A percentile compares a stretch with the other conserved stretches of the same genome.
Evolutionary conservation across 1,140 invertebrate genomes (phyloP).

Genomic region (Subanguina moxae): DNA sequence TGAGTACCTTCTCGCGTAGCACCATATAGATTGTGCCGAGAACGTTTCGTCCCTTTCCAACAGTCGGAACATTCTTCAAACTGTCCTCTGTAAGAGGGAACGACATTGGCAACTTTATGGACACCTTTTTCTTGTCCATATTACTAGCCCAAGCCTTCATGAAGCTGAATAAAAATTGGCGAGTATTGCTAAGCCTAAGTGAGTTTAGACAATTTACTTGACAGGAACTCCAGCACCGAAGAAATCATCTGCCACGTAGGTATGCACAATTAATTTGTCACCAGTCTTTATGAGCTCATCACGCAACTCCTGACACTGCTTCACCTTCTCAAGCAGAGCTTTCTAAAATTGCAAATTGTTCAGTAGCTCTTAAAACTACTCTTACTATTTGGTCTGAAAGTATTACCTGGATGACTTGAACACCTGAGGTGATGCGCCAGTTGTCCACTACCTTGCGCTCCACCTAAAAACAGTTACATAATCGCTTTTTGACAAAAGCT

Average conservation of each 20-base stretch:
- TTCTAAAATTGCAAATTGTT: constrained; percentile 18
- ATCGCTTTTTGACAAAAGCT: background rate
- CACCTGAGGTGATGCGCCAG: constrained; percentile 35
- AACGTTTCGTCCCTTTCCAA: constrained; percentile 48
- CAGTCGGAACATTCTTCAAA: constrained; percentile 36
- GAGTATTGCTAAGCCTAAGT: constrained; percentile 7
- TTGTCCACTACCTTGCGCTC: constrained; percentile 31
- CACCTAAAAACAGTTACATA: constrained; percentile 40
- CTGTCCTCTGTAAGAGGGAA: constrained; percentile 43
- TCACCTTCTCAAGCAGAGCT: constrained; percentile 41
- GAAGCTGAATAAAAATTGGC: background rate
- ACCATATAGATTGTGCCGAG: constrained; percentile 49
- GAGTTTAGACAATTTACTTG: constrained; percentile 22
- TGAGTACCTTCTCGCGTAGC: constrained; percentile 1
- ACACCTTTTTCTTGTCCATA: constrained; percentile 4
- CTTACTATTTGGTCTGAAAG: too few relatives aligned
- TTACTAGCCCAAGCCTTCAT: background rate
- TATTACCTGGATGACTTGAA: constrained; percentile 33
- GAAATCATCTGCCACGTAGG: constrained; percentile 40
- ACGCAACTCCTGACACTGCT: constrained; percentile 32
- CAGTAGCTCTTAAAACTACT: background rate
- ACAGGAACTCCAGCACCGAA: constrained; percentile 41
- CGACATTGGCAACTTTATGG: constrained; percentile 24
- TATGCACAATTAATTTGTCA: constrained; percentile 46
- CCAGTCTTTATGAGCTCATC: constrained; percentile 34